Conservation (phyloP, 2,113 vertebrate species). For the Phoenicopterus ruber region DNA sequence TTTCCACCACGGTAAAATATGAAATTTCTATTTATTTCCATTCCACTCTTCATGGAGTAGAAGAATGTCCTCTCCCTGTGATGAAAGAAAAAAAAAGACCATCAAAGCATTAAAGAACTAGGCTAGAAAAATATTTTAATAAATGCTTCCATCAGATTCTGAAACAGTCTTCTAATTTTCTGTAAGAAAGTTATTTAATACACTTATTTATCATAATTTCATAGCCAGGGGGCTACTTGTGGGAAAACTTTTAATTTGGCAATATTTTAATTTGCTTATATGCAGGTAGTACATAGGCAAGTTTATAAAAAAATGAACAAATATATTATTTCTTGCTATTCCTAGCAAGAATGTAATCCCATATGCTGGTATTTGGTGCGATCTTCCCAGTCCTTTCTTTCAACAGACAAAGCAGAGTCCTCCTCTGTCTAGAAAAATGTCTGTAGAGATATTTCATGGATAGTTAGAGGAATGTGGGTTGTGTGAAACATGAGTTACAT, state of each 20-base stretch:
- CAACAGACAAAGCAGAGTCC: neutral
- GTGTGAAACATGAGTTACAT: neutral
- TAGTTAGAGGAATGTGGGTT: neutral
- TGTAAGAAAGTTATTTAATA: neutral
- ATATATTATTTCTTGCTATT: neutral
- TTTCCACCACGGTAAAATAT: neutral
- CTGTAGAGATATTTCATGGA: neutral
- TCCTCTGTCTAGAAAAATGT: neutral
- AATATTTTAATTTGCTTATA: neutral
- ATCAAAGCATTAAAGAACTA: neutral
- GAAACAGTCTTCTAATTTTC: neutral
- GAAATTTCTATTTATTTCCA: neutral
- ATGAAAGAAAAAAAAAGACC: neutral
- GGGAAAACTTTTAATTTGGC: neutral
- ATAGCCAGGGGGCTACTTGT: neutral
- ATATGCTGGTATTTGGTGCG: neutral
- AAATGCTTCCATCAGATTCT: neutral
- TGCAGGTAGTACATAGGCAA: neutral
- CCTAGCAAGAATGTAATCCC: neutral
- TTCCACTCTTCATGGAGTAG: neutral
- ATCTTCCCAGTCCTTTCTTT: neutral
- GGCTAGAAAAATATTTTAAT: neutral
- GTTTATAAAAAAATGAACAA: neutral
- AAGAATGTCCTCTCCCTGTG: neutral
- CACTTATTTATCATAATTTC: neutral